Conservation (phyloP, 2,113 vertebrate species). For the Paratilapia polleni region DNA sequence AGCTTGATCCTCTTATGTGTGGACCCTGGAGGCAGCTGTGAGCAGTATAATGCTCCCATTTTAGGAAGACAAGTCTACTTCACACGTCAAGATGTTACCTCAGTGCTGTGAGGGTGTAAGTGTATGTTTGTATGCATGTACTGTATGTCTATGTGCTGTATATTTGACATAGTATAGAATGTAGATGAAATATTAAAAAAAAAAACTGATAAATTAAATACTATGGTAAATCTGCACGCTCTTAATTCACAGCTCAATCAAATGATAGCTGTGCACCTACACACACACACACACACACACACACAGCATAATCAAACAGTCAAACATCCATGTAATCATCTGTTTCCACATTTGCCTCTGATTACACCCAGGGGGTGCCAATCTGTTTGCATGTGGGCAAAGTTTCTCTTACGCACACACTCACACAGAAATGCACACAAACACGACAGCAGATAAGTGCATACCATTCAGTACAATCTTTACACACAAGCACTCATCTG, state of each 20-base stretch:
- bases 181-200: background rate
- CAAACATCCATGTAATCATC: constrained; percentile 50
- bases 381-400: constrained; percentile 29
- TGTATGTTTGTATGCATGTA: background rate
- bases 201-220: constrained; percentile 1
- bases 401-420: background rate
- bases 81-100: constrained; percentile 1
- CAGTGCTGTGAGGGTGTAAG: background rate
- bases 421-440: background rate
- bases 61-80: constrained; percentile 8
- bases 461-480: constrained; percentile 11
- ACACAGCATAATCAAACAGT: background rate
- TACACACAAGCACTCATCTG: constrained; percentile 24
- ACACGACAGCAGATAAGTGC: background rate
- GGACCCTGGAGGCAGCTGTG: constrained; percentile 35
- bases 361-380: constrained; percentile 42
- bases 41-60: constrained; percentile 6
- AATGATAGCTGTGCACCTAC: constrained; percentile 11
- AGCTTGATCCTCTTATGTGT: constrained; percentile 43
- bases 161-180: background rate
- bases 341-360: constrained; percentile 39
- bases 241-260: constrained; percentile 16
- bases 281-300: constrained; percentile 3
- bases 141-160: background rate
- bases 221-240: constrained; percentile 23